Conservation (phyloP, 2,113 vertebrate genomes). For the Thoracochromis brauschi region DNA sequence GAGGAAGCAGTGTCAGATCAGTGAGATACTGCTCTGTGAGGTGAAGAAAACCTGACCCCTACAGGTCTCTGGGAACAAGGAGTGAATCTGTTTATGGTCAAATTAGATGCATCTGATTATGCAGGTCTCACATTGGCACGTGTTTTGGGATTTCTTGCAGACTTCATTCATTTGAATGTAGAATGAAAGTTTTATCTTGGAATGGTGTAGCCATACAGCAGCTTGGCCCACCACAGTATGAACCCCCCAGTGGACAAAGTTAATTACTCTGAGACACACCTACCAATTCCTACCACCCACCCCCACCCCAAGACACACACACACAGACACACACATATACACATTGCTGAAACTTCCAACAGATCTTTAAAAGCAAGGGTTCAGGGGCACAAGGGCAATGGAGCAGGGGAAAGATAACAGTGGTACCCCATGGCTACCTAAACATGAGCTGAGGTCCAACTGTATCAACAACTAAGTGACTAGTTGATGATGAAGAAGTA, state of each 20-base stretch:
- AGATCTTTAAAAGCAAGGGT: constrained; percentile 33
- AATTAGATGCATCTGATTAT: not conserved
- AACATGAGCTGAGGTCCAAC: constrained; percentile 56
- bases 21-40: not conserved
- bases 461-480: constrained; percentile 54
- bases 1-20: not conserved
- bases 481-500: constrained; percentile 24
- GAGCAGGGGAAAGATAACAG: constrained; percentile 37
- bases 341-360: not conserved
- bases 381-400: constrained; percentile 30
- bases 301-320: not conserved
- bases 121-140: not conserved
- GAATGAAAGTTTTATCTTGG: not conserved
- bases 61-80: constrained; percentile 35
- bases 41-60: constrained; percentile 56
- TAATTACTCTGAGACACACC: not conserved
- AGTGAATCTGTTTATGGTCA: not conserved
- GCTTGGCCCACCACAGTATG: not conserved
- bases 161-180: not conserved
- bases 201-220: not conserved
- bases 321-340: not conserved
- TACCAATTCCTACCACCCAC: not conserved
- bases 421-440: constrained; percentile 54
- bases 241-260: not conserved
- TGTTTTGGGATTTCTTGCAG: not conserved